A percentile compares a stretch with the other conserved stretches of the same genome.
Conservation (phyloP, 1,140 invertebrate species). For the Scaptomyza hsui region DNA sequence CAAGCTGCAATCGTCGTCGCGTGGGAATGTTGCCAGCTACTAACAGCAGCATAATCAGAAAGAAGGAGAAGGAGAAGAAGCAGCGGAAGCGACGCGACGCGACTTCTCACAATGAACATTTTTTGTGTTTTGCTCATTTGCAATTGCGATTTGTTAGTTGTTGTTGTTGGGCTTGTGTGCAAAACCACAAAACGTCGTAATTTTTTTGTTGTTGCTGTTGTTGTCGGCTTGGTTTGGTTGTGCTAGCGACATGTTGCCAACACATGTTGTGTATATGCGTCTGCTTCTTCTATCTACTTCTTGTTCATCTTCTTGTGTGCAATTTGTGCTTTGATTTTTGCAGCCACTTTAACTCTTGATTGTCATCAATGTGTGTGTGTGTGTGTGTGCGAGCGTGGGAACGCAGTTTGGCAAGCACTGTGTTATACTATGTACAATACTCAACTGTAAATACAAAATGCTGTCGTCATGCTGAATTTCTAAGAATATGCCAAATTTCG, state of each 20-base stretch:
- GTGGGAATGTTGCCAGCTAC: constrained; percentile 14
- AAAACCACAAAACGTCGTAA: constrained; percentile 22
- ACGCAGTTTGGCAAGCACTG: constrained; percentile 17
- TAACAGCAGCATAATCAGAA: too few species aligned
- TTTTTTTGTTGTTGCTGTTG: neutral
- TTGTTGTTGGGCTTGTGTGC: constrained; percentile 4
- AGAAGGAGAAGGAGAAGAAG: constrained; percentile 1
- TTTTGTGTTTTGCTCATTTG: constrained; percentile 14
- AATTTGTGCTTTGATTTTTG: constrained; percentile 9
- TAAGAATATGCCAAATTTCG: constrained; percentile 9
- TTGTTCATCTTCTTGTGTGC: constrained; percentile 11
- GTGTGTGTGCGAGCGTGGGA: constrained; percentile 26
- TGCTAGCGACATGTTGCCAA: constrained; percentile 58
- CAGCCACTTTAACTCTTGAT: neutral
- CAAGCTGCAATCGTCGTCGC: neutral
- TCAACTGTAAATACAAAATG: too few species aligned
- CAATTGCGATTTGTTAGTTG: constrained; percentile 19
- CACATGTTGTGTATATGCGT: constrained; percentile 49
- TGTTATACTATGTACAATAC: neutral
- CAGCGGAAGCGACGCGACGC: constrained; percentile 23
- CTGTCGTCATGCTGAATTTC: constrained; percentile 14
- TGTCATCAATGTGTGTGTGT: neutral
- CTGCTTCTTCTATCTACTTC: constrained; percentile 15
- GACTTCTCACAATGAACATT: neutral
- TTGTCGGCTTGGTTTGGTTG: neutral